Percentiles rank a stretch among this genome's conserved stretches.
Conservation (phyloP, 2,888 invertebrate genomes). For the Nomada fabriciana region DNA sequence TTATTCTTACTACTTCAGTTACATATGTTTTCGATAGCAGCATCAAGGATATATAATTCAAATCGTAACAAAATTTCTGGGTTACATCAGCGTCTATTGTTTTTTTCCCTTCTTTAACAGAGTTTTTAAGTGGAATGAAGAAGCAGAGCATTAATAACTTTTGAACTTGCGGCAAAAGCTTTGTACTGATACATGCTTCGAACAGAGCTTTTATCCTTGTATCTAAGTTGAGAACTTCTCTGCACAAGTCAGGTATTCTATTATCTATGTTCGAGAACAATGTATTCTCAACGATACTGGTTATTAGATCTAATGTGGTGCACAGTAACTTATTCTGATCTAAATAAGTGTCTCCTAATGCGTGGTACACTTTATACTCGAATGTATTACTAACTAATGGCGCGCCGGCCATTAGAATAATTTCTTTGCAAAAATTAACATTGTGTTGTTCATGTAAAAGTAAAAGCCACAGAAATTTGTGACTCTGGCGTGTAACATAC, state of each 20-base stretch:
- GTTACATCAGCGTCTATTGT: slow-evolving; percentile 69
- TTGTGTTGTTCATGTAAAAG: slow-evolving; percentile 76
- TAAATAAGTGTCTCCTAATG: slow-evolving; percentile 84
- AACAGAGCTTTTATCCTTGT: slow-evolving; percentile 78
- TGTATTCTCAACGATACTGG: slow-evolving; percentile 79
- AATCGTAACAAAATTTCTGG: slow-evolving; percentile 82
- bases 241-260: slow-evolving; percentile 77
- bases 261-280: slow-evolving; percentile 76
- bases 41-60: slow-evolving; percentile 79
- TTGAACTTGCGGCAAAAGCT: slow-evolving; percentile 84
- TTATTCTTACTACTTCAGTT: slow-evolving; percentile 81
- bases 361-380: slow-evolving; percentile 77
- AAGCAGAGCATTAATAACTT: slow-evolving; percentile 85
- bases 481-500: slow-evolving; percentile 89
- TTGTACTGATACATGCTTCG: slow-evolving; percentile 81
- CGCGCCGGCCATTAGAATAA: slow-evolving; percentile 86
- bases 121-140: slow-evolving; percentile 80
- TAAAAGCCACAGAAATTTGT: slow-evolving; percentile 86
- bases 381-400: slow-evolving; percentile 87
- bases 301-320: slow-evolving; percentile 78
- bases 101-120: slow-evolving; percentile 62
- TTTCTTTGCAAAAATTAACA: slow-evolving; percentile 85
- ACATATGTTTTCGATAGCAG: slow-evolving; percentile 81
- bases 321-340: slow-evolving; percentile 82
- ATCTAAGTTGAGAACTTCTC: slow-evolving; percentile 77